Evolutionary conservation across 2,888 invertebrate species (phyloP).

Genomic region (Heliconius sara): DNA sequence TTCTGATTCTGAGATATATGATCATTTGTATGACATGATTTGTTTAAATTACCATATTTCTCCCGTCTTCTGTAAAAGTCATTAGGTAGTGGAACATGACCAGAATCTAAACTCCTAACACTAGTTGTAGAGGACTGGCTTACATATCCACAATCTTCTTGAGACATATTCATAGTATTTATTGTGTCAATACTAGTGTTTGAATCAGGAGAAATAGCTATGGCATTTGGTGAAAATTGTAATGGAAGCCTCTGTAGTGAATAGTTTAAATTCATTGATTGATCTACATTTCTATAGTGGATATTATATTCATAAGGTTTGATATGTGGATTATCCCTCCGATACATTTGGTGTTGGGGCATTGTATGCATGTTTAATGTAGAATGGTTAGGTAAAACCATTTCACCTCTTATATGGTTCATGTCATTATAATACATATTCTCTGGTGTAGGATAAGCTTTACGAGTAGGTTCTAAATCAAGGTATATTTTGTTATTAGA

Average conservation of each 20-base stretch:
- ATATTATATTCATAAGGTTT: conserved; percentile 70
- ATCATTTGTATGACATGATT: conserved; percentile 51
- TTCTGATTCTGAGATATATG: conserved; percentile 38
- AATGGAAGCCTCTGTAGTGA: conserved; percentile 66
- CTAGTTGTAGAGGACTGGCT: conserved; percentile 78
- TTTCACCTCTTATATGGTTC: conserved; percentile 64
- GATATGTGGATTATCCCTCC: conserved; percentile 65
- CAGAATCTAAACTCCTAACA: conserved; percentile 73
- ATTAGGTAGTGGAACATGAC: conserved; percentile 61
- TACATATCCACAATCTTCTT: conserved; percentile 80
- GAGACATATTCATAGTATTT: conserved; percentile 64
- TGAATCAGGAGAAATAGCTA: conserved; percentile 79
- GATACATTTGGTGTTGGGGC: conserved; percentile 66
- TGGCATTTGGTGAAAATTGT: conserved; percentile 73
- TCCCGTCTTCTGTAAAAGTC: conserved; percentile 69
- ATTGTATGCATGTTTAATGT: conserved; percentile 63
- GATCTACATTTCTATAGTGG: conserved; percentile 68
- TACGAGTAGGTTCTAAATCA: conserved; percentile 69
- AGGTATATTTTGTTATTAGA: conserved; percentile 65
- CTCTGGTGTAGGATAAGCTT: conserved; percentile 65
- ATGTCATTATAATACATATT: conserved; percentile 70
- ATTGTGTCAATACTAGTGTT: conserved; percentile 72
- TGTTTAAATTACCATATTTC: conserved; percentile 59
- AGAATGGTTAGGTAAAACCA: conserved; percentile 66
- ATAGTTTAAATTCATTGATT: conserved; percentile 61